Evolutionary conservation across 2,888 invertebrate genomes (phyloP), one percentile per base, ranked within the genome.

Genomic region (Drosophila mayaguana): DNA sequence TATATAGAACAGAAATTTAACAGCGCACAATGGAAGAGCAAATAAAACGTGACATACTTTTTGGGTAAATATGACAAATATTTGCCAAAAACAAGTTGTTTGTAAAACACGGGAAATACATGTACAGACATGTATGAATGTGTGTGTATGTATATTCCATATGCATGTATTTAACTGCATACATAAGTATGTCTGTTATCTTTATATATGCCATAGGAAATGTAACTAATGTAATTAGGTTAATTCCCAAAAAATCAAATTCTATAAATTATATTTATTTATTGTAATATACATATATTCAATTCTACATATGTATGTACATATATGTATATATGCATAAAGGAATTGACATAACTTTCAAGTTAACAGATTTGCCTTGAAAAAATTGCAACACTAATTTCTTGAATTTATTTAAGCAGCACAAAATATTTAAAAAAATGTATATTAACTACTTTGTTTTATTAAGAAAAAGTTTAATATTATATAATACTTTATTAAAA

Each of bases 31-130:
- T 71, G 48, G 25, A 74, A 78, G 67, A 50, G 42, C 67, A 79
- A 79, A 79, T 78, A 78, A 45, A 22, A n/a, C 56, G 45, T 78
- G 78, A 78, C 78, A 78, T 67, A 78, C 79, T 78, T 78, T 34
- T 79, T 63, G 11, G 32, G 28, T 12, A 74, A 74, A 62, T 65
- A 65, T 63, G 76, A 63, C 76, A 84, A 76, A 81, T 81, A 78
- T 79, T 84, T 77, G 61, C 46, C 76, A 66, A 72, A 72, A 20
- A 20, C 32, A 50, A 32, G 48, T 60, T 69, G 36, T 68, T 69
- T 69, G 59, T 60, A 57, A 68, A 22, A 36, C 42, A 60, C 25
- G 20, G 55, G 20, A 40, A 51, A 51, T 51, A 12, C 42, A 45
- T 11, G 36, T 28, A 16, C n/a, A 14, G 5, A 18, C 1, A n/a